Percentiles rank a stretch among this genome's conserved stretches.
Evolutionary conservation across 2,113 vertebrate genomes (phyloP).

Genomic region (Sturnira hondurensis): DNA sequence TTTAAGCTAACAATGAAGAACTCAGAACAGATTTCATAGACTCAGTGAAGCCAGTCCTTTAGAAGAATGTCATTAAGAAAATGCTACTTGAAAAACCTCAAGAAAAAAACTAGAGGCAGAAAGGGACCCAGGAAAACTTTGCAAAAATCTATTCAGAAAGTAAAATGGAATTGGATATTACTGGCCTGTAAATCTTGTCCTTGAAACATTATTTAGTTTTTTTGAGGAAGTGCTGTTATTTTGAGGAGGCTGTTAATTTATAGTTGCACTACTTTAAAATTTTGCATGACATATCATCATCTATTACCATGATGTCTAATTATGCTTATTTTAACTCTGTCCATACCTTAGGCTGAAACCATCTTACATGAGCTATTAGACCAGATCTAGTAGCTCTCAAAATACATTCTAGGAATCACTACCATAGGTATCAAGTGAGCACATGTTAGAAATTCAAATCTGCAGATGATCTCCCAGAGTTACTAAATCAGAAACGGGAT

Average conservation of each 20-base stretch:
- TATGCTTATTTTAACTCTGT: conserved; percentile 9
- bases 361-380: not conserved
- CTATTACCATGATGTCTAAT: not conserved
- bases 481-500: not conserved
- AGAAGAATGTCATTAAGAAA: conserved; percentile 1
- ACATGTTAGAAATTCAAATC: not conserved
- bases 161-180: conserved; percentile 2
- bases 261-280: not conserved
- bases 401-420: not conserved
- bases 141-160: conserved; percentile 4
- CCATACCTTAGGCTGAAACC: not conserved
- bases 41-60: not conserved
- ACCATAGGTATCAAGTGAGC: not conserved
- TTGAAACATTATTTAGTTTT: not conserved
- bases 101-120: conserved; percentile 21
- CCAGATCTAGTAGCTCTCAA: not conserved
- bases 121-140: not conserved
- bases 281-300: not conserved
- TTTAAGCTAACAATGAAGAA: not conserved
- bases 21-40: not conserved
- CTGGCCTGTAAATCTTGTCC: not conserved
- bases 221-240: not conserved
- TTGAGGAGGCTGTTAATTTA: not conserved
- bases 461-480: not conserved
- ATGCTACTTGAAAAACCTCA: not conserved